Evolutionary conservation across 2,888 invertebrate genomes (phyloP).

Genomic region (Leptinotarsa juncta): DNA sequence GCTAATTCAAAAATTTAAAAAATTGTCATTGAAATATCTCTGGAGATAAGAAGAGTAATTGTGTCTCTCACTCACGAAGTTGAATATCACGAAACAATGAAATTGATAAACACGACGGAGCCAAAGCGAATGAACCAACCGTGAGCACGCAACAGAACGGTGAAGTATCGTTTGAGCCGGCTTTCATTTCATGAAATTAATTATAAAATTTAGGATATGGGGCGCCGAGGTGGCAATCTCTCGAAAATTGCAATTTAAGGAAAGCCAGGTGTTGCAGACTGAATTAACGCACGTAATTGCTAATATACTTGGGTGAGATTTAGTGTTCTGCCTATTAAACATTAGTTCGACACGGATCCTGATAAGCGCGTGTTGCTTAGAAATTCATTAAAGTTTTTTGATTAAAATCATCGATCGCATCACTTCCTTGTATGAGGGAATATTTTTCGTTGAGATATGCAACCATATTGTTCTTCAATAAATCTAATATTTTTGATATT

Average conservation of each 20-base stretch:
- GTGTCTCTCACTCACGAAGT: not conserved
- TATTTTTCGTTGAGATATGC: not conserved
- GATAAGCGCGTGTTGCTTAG: conserved; percentile 33
- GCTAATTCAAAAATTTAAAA: no score
- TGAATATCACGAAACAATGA: conserved; percentile 1
- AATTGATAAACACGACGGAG: not conserved
- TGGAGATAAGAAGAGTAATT: not conserved
- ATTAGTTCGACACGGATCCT: conserved; percentile 61
- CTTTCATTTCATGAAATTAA: conserved; percentile 29
- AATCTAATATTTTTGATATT: no score
- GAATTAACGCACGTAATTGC: conserved; percentile 66
- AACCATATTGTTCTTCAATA: no score
- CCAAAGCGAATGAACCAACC: not conserved
- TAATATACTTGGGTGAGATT: conserved; percentile 64
- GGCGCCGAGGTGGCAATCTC: conserved; percentile 36
- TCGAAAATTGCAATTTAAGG: conserved; percentile 60
- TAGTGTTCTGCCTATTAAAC: conserved; percentile 62
- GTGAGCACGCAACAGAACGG: conserved; percentile 3
- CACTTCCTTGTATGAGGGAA: not conserved
- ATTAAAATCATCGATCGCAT: conserved; percentile 19
- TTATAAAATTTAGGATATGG: conserved; percentile 28
- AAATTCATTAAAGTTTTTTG: conserved; percentile 30
- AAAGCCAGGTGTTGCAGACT: conserved; percentile 63
- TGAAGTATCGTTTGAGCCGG: conserved; percentile 6
- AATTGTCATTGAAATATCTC: no score